phyloP scores from a whole-genome alignment of 2,113 vertebrate genomes.

The Candoia aspera region DNA sequence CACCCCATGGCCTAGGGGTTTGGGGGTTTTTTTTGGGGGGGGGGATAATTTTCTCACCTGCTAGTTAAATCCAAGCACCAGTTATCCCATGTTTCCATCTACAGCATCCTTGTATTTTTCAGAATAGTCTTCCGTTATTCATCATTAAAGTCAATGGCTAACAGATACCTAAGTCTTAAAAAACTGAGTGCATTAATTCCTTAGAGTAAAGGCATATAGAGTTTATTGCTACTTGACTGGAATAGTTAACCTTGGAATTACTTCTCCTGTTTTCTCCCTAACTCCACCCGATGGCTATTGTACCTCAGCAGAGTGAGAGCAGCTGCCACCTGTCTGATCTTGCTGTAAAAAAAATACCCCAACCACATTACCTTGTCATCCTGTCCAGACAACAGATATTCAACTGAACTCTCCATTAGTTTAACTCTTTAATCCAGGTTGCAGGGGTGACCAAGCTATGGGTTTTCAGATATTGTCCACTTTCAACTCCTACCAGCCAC shows the following conservation, averaged over 20 bases:
- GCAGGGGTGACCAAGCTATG: neutral
- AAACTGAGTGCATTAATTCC: neutral
- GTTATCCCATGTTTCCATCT: neutral
- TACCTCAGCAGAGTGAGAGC: neutral
- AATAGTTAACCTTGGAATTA: neutral
- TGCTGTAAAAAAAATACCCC: neutral
- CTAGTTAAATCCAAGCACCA: neutral
- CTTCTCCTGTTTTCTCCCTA: neutral
- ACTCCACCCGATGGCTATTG: neutral
- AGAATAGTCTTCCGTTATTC: neutral
- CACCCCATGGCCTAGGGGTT: neutral
- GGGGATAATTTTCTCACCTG: neutral
- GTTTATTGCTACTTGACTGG: neutral
- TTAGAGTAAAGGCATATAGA: neutral
- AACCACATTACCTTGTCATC: neutral
- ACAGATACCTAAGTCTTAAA: neutral
- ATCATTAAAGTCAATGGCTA: neutral
- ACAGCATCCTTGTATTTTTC: neutral
- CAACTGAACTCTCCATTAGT: neutral
- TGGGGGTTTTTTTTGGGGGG: neutral
- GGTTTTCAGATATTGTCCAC: neutral
- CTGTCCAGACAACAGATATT: neutral
- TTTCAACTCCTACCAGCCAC: neutral
- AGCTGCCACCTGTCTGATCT: neutral
- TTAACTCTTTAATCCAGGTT: neutral